A percentile compares a stretch with the other conserved stretches of the same genome.
These are phyloP conservation scores for Nycticebus coucang DNA, from an alignment of 2,113 vertebrate genomes.

Conservation along the genomic window DNA sequence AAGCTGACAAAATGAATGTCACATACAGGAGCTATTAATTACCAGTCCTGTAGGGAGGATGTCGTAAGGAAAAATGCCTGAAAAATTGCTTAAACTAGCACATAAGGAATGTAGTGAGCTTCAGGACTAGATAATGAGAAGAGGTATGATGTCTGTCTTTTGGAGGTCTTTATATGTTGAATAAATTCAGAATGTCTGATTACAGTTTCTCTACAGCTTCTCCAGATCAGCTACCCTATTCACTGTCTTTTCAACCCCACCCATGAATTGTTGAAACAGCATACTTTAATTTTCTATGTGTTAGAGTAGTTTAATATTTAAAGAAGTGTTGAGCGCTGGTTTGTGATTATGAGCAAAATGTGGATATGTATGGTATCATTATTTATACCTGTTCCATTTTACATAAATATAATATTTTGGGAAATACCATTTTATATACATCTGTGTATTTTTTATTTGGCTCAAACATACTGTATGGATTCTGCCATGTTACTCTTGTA, in stretches of 20 bases:
- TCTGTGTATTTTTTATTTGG: conserved; percentile 1
- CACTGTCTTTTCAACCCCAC: not conserved
- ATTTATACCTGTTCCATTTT: not conserved
- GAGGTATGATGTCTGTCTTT: not conserved
- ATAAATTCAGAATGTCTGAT: not conserved
- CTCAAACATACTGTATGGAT: not conserved
- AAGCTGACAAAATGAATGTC: not conserved
- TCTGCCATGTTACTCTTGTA: not conserved
- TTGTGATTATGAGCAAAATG: not conserved
- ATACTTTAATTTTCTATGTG: not conserved
- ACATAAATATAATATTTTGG: not conserved
- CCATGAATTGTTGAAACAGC: not conserved
- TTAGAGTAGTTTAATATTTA: not conserved
- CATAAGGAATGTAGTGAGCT: not conserved
- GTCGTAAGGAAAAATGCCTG: not conserved
- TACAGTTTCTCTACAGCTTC: not conserved
- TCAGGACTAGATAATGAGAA: not conserved
- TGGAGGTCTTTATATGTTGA: not conserved
- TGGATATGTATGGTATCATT: not conserved
- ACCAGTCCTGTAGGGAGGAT: not conserved
- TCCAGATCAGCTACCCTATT: not conserved
- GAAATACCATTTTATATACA: not conserved
- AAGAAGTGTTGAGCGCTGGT: not conserved
- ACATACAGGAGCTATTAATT: not conserved
- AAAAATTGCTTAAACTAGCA: not conserved